phyloP scores from a whole-genome alignment of 2,113 vertebrate species.

The Equus quagga region DNA sequence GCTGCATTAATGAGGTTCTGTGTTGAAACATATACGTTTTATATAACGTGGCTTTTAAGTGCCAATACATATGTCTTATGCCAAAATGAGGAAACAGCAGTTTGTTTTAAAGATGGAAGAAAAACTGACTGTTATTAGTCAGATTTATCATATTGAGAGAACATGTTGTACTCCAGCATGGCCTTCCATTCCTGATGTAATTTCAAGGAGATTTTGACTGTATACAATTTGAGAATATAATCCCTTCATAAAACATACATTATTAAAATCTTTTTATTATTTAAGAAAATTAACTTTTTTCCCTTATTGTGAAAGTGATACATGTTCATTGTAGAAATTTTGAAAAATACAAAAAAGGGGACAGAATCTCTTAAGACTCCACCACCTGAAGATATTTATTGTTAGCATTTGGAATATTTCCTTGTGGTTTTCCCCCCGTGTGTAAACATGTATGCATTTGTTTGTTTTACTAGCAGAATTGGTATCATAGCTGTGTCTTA shows the following conservation, averaged over 20 bases:
- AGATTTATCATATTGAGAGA: background rate
- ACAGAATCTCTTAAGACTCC: background rate
- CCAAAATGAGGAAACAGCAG: background rate
- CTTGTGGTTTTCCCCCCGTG: background rate
- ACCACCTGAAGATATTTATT: background rate
- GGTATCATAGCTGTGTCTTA: background rate
- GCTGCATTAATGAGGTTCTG: background rate
- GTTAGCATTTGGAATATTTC: background rate
- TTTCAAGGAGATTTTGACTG: background rate
- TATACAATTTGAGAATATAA: background rate
- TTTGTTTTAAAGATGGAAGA: background rate
- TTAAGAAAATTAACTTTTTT: background rate
- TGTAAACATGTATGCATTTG: background rate
- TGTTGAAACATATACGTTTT: background rate
- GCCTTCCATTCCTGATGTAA: background rate
- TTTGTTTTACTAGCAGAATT: background rate
- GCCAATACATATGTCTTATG: background rate
- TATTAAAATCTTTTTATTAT: conserved; percentile 11
- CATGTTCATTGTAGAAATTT: background rate
- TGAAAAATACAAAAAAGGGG: background rate
- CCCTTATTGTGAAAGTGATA: background rate
- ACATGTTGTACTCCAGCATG: background rate
- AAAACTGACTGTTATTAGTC: background rate
- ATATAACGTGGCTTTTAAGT: background rate
- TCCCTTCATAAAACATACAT: background rate